These are phyloP conservation scores for Choreutis nemorana DNA, from an alignment of 2,888 invertebrate species.

Conservation along the genomic window DNA sequence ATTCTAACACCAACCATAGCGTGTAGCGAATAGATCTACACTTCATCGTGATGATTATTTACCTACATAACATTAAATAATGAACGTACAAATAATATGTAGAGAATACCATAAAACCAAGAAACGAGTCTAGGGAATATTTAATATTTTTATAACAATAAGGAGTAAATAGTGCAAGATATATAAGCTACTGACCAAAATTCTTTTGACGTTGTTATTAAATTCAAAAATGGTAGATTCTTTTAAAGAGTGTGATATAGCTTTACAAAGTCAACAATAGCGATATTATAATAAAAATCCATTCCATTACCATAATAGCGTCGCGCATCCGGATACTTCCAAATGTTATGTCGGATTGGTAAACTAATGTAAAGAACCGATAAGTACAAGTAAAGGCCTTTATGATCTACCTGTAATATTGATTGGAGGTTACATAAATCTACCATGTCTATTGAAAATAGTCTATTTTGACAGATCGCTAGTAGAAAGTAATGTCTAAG, in stretches of 20 bases:
- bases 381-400: constrained; percentile 61
- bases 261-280: constrained; percentile 33
- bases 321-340: constrained; percentile 14
- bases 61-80: constrained; percentile 46
- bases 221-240: constrained; percentile 19
- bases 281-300: constrained; percentile 36
- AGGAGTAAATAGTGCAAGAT: constrained; percentile 37
- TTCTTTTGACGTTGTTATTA: constrained; percentile 24
- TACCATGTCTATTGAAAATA: too few species aligned
- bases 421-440: not conserved
- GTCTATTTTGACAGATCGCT: too few species aligned
- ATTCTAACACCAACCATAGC: constrained; percentile 32
- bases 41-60: constrained; percentile 43
- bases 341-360: constrained; percentile 22
- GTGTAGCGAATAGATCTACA: constrained; percentile 31
- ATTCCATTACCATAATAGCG: constrained; percentile 39
- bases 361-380: constrained; percentile 31
- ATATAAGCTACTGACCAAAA: constrained; percentile 44
- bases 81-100: constrained; percentile 59
- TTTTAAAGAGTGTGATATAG: constrained; percentile 36
- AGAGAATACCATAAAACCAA: constrained; percentile 41
- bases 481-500: too few species aligned
- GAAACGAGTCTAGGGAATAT: constrained; percentile 31
- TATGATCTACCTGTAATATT: constrained; percentile 13
- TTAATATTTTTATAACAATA: constrained; percentile 57